These are phyloP conservation scores for Piezodorus guildinii DNA, from an alignment of 1,140 invertebrate genomes.

Conservation along the genomic window DNA sequence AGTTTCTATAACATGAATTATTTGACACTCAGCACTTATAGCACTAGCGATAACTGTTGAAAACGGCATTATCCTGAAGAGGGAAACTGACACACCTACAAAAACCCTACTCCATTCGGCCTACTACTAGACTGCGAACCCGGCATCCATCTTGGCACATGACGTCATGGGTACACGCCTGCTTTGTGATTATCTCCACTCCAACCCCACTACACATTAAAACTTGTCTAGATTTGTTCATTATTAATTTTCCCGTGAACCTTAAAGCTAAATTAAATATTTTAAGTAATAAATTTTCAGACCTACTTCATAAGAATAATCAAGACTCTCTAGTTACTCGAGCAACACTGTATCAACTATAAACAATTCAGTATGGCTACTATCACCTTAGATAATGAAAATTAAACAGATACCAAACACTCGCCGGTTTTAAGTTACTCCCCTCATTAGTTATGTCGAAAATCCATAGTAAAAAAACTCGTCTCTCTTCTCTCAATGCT, in stretches of 20 bases:
- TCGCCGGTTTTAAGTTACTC: too few relatives aligned
- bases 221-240: too few relatives aligned
- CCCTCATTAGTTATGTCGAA: neutral
- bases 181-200: conserved; percentile 10
- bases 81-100: conserved; percentile 47
- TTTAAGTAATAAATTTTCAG: too few relatives aligned
- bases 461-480: neutral
- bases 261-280: too few relatives aligned
- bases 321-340: neutral
- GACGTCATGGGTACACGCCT: conserved; percentile 25
- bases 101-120: conserved; percentile 43
- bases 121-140: conserved; percentile 38
- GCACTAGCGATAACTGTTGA: conserved; percentile 32
- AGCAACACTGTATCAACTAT: conserved; percentile 4
- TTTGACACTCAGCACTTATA: conserved; percentile 31
- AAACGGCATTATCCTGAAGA: conserved; percentile 45
- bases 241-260: neutral
- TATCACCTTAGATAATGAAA: neutral
- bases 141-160: conserved; percentile 33
- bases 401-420: too few relatives aligned
- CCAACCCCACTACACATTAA: neutral
- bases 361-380: conserved; percentile 11
- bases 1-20: conserved; percentile 22
- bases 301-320: too few relatives aligned
- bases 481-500: conserved; percentile 1